Evolutionary conservation across 2,797 vertebrate species (phyloP).

Genomic region (Botia kubotai): DNA sequence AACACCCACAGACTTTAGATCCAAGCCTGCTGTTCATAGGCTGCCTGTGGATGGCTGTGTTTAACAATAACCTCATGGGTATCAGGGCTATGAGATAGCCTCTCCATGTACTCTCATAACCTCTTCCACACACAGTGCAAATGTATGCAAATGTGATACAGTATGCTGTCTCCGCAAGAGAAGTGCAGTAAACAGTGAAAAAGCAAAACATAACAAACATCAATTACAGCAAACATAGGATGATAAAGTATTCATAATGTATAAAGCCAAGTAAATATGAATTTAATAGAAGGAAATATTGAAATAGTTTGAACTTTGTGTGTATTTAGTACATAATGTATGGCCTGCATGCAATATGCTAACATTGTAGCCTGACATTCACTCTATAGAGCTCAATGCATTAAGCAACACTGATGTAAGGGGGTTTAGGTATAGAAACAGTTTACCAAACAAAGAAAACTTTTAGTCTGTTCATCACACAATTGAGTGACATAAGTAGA

Average conservation of each 20-base stretch:
- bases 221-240: not conserved
- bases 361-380: too few species aligned
- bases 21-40: not conserved
- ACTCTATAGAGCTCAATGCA: too few species aligned
- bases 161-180: not conserved
- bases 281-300: not conserved
- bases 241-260: not conserved
- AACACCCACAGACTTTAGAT: constrained; percentile 5
- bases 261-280: not conserved
- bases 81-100: constrained; percentile 25
- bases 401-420: too few species aligned
- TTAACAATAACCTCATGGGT: constrained; percentile 26
- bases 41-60: not conserved
- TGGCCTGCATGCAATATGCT: too few species aligned
- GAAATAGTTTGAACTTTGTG: too few species aligned
- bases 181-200: not conserved
- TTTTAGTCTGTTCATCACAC: too few species aligned
- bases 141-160: not conserved
- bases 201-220: not conserved
- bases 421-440: too few species aligned
- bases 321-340: too few species aligned
- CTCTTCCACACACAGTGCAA: not conserved
- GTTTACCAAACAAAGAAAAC: too few species aligned
- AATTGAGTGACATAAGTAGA: too few species aligned
- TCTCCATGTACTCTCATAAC: constrained; percentile 7